Evolutionary conservation across 2,888 invertebrate species (phyloP), one percentile per base, ranked within the genome.

Genomic region (Tanypteryx hageni): DNA sequence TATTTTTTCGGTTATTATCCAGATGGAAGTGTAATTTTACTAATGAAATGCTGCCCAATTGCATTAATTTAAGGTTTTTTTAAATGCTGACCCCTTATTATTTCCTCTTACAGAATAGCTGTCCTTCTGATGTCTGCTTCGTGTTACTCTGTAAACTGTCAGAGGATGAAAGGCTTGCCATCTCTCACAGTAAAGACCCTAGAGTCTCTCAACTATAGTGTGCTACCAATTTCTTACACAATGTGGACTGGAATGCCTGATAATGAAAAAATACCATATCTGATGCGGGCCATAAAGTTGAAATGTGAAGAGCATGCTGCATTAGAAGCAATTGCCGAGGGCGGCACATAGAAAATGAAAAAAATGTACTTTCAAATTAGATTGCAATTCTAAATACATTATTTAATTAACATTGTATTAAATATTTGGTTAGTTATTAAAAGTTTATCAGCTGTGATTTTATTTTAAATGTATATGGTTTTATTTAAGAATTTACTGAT

Each of bases 211-310:
- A 96, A 96, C n/a, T 95, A 95, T 94, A 95, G 95, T 0, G 95
- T 96, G 0, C 95, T 97, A 2, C 95, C 96, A 0, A 94, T 97
- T 89, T 96, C 96, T 94, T 93, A 95, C 18, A 94, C 94, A 81
- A 95, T 95, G 92, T 97, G 97, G 97, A 93, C 95, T 10, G 94
- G 94, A 4, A 94, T 97, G 10, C 95, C 96, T 0, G 95, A 96
- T 82, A 95, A 96, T 93, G 97, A 97, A 94, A 96, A 96, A 93
- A 96, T 96, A 93, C 96, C 96, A 0, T 97, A 96, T 94, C 94
- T 97, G 64, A 96, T 97, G 95, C 95, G 96, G 82, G 96, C 96
- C 94, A 95, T 97, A 94, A 92, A 85, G 76, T n/a, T 64, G 22
- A 92, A 92, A 61, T 86, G 44, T 56, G 81, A 68, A 64, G 86